A percentile compares a stretch with the other conserved stretches of the same genome.
These are phyloP conservation scores for Celastrina argiolus DNA, from an alignment of 2,888 invertebrate species.

Conservation along the genomic window DNA sequence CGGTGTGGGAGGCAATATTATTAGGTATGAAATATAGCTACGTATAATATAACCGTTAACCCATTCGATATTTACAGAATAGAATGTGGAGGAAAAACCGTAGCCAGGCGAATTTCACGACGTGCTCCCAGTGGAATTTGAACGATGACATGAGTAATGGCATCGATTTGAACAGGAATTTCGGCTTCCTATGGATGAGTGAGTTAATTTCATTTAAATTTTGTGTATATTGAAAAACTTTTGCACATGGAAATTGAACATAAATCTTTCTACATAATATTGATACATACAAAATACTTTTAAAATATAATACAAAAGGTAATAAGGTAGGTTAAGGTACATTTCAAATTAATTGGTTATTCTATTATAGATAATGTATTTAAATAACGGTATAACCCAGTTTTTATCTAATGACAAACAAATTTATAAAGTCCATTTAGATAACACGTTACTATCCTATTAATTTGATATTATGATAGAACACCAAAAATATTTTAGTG, in stretches of 20 bases:
- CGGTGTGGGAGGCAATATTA: no score
- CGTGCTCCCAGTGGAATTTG: constrained; percentile 40
- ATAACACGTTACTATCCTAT: no score
- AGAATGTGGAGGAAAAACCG: constrained; percentile 85
- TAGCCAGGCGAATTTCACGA: constrained; percentile 41
- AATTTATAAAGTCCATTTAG: background rate
- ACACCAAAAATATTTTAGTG: no score
- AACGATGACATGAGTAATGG: constrained; percentile 60
- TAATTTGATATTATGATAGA: no score
- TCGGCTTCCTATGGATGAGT: constrained; percentile 60
- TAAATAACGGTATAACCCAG: background rate
- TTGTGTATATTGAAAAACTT: constrained; percentile 14
- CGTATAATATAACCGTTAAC: background rate
- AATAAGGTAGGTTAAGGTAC: background rate
- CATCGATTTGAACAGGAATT: constrained; percentile 65
- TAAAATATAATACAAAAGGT: background rate
- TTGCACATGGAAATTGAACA: background rate
- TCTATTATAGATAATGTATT: background rate
- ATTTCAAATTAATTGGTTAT: background rate
- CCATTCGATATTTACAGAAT: constrained; percentile 68
- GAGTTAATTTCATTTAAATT: constrained; percentile 35
- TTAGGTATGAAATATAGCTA: background rate
- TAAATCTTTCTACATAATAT: background rate
- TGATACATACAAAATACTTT: background rate
- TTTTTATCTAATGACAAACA: background rate